phyloP scores from a whole-genome alignment of 2,113 vertebrate species.

The Entelurus aequoreus region DNA sequence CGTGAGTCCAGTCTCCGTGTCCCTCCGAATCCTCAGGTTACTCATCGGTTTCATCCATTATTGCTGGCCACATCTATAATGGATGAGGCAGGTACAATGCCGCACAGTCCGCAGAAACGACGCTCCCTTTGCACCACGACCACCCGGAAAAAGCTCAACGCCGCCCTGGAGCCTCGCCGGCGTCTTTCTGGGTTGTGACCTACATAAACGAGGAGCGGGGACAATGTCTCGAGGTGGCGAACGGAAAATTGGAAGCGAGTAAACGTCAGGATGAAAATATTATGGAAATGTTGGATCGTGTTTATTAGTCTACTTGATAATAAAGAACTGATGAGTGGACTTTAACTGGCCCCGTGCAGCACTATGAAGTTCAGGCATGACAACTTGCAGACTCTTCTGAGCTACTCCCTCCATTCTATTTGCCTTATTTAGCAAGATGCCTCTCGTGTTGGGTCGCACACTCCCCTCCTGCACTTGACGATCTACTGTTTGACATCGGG shows the following conservation, averaged over 20 bases:
- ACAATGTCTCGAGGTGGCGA: conserved; percentile 8
- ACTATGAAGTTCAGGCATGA: conserved; percentile 44
- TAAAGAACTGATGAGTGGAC: background rate
- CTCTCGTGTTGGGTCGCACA: conserved; percentile 60
- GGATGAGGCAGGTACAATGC: conserved; percentile 69
- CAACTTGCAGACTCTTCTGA: conserved; percentile 49
- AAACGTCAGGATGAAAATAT: conserved; percentile 10
- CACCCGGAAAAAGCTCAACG: conserved; percentile 24
- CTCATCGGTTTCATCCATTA: conserved; percentile 74
- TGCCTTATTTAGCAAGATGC: conserved; percentile 69
- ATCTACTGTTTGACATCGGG: conserved; percentile 67
- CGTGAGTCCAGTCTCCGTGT: conserved; percentile 59
- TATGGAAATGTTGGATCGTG: background rate
- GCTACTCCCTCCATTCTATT: conserved; percentile 41
- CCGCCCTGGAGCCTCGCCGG: conserved; percentile 21
- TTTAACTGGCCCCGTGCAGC: conserved; percentile 35
- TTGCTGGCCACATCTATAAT: conserved; percentile 70
- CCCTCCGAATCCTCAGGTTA: conserved; percentile 71
- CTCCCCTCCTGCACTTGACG: conserved; percentile 61
- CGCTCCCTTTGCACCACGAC: conserved; percentile 30
- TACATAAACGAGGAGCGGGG: conserved; percentile 40
- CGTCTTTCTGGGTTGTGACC: conserved; percentile 43
- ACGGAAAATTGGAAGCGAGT: conserved; percentile 18
- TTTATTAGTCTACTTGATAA: conserved; percentile 9
- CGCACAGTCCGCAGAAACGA: conserved; percentile 44